Percentiles rank a stretch among this genome's conserved stretches.
phyloP scores from a whole-genome alignment of 2,888 invertebrate genomes.

The Ormyrus thymus region DNA sequence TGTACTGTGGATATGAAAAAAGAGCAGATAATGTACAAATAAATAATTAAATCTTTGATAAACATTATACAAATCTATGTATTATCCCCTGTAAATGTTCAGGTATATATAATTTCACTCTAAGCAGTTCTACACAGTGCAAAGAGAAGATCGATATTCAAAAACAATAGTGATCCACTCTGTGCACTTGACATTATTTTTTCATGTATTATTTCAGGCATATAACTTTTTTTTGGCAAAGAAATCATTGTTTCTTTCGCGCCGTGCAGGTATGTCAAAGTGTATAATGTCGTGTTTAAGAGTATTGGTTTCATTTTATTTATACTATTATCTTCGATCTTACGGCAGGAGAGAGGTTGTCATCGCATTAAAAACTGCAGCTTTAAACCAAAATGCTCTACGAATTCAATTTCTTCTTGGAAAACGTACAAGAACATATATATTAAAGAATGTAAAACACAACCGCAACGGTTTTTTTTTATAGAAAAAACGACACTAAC shows the following conservation, averaged over 20 bases:
- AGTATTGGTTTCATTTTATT: constrained; percentile 40
- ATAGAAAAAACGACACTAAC: constrained; percentile 49
- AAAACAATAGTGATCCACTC: constrained; percentile 7
- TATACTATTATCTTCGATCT: background rate
- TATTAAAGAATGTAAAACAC: constrained; percentile 49
- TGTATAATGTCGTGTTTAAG: constrained; percentile 18
- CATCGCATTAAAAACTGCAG: constrained; percentile 25
- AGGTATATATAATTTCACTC: constrained; percentile 35
- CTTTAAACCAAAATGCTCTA: constrained; percentile 41
- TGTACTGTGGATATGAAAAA: constrained; percentile 31
- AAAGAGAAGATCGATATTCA: constrained; percentile 15
- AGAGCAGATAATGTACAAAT: constrained; percentile 33
- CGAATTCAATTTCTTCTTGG: constrained; percentile 39
- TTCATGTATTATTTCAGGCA: constrained; percentile 32
- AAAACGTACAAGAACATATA: constrained; percentile 42
- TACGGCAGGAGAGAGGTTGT: constrained; percentile 14
- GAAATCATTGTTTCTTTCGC: constrained; percentile 13
- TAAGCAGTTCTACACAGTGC: constrained; percentile 35
- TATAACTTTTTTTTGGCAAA: constrained; percentile 23
- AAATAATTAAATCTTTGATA: constrained; percentile 30
- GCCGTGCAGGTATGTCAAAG: constrained; percentile 22
- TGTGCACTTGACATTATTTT: background rate
- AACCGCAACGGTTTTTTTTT: constrained; percentile 36
- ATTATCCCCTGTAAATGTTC: constrained; percentile 33
- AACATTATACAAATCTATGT: constrained; percentile 46